Evolutionary conservation across 2,797 vertebrate genomes (phyloP).

Genomic region (Falco peregrinus): DNA sequence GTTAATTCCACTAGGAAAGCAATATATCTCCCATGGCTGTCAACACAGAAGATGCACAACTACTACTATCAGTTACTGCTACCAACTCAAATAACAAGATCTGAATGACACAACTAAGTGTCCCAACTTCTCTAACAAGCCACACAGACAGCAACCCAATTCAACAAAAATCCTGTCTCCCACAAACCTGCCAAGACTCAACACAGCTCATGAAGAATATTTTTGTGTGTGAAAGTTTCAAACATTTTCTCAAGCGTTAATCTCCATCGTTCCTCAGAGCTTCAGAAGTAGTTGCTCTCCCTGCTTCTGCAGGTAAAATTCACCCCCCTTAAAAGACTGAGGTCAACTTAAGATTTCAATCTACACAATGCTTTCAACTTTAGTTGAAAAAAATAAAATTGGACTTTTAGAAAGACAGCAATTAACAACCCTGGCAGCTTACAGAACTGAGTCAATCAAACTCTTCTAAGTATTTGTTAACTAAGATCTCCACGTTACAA

Average conservation of each 20-base stretch:
- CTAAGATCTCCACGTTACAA: background rate
- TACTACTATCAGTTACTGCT: background rate
- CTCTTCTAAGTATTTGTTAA: background rate
- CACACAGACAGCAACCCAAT: background rate
- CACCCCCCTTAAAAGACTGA: background rate
- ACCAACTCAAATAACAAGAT: background rate
- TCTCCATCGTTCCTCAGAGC: background rate
- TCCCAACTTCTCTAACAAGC: background rate
- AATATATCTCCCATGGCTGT: background rate
- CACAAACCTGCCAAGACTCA: background rate
- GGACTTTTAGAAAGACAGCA: background rate
- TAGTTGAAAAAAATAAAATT: background rate
- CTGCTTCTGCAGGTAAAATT: background rate
- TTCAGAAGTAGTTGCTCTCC: background rate
- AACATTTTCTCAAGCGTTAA: background rate
- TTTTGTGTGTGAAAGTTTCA: background rate
- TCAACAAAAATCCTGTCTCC: background rate
- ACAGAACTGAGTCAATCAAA: background rate
- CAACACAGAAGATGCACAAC: background rate
- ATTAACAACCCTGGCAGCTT: background rate
- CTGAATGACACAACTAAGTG: background rate
- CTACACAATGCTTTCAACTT: background rate
- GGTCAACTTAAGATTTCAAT: background rate
- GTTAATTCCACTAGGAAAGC: background rate
- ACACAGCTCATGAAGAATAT: background rate